Conservation (phyloP, 2,888 invertebrate species). For the Troides aeacus region DNA sequence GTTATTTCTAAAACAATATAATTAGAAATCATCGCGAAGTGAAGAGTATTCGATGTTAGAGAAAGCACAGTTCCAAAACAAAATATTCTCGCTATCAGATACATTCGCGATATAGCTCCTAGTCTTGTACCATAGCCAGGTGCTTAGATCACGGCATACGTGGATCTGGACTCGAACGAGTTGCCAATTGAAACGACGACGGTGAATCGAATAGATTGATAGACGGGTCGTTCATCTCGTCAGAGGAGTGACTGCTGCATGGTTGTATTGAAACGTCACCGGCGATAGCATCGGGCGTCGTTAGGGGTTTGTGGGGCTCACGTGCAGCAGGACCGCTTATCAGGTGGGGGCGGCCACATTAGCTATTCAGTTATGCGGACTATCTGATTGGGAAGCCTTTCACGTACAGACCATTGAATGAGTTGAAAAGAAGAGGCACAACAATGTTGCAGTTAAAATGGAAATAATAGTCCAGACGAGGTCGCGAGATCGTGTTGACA, state of each 20-base stretch:
- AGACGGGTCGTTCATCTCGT: slow-evolving; percentile 28
- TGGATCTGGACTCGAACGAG: slow-evolving; percentile 2
- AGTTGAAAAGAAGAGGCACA: slow-evolving; percentile 47
- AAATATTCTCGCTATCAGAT: background rate
- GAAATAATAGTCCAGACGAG: slow-evolving; percentile 10
- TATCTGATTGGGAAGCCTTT: slow-evolving; percentile 64
- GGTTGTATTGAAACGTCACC: slow-evolving; percentile 77
- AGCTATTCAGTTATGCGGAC: slow-evolving; percentile 74
- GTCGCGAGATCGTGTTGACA: slow-evolving; percentile 9
- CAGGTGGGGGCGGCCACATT: slow-evolving; percentile 56
- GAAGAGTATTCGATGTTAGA: too few relatives aligned
- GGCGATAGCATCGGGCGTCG: slow-evolving; percentile 69
- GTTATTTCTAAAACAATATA: too few relatives aligned
- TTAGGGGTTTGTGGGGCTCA: slow-evolving; percentile 54
- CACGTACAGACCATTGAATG: slow-evolving; percentile 53
- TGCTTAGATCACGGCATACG: background rate
- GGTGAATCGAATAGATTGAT: slow-evolving; percentile 23
- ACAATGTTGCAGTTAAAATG: slow-evolving; percentile 43
- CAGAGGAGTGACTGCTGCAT: slow-evolving; percentile 59
- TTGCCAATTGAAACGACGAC: slow-evolving; percentile 20
- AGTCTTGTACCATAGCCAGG: background rate
- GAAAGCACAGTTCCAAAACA: too few relatives aligned
- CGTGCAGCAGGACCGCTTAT: slow-evolving; percentile 50
- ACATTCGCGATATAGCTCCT: background rate
- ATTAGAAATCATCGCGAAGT: too few relatives aligned